Percentiles rank a stretch among this genome's conserved stretches.
These are phyloP conservation scores for Enhydra lutris DNA, from an alignment of 2,113 vertebrate species.

Conservation along the genomic window DNA sequence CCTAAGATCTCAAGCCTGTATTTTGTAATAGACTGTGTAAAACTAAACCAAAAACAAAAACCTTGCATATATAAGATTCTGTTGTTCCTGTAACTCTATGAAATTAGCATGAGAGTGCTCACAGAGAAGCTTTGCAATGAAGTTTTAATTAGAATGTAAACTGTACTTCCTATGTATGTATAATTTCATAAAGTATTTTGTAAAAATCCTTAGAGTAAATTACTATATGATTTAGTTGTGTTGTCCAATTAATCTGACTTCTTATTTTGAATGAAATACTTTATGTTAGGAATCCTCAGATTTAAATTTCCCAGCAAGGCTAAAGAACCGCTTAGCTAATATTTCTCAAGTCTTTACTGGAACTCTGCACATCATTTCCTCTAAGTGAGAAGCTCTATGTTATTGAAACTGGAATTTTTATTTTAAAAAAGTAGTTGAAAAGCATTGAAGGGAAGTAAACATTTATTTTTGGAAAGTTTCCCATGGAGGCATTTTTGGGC, in stretches of 20 bases:
- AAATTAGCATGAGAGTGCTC: constrained; percentile 61
- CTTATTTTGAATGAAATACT: constrained; percentile 24
- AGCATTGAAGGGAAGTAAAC: neutral
- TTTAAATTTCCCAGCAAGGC: neutral
- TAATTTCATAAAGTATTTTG: constrained; percentile 64
- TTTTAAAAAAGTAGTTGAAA: constrained; percentile 1
- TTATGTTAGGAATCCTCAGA: neutral
- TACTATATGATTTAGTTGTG: constrained; percentile 51
- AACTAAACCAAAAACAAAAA: neutral
- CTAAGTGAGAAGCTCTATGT: neutral
- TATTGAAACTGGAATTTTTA: neutral
- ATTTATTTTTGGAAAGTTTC: constrained; percentile 2
- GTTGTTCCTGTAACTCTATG: constrained; percentile 41
- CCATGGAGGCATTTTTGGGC: neutral
- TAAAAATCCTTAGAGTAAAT: constrained; percentile 68
- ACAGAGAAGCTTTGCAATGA: constrained; percentile 40
- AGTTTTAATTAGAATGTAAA: constrained; percentile 59
- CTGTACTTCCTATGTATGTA: constrained; percentile 8
- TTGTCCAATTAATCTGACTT: neutral
- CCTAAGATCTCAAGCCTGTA: neutral
- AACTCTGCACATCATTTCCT: neutral
- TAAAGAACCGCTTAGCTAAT: neutral
- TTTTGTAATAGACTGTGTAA: constrained; percentile 23
- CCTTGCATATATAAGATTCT: neutral
- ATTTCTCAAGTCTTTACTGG: neutral